Evolutionary conservation across 2,888 invertebrate genomes (phyloP), one percentile per base, ranked within the genome.

Genomic region (Apantesis nais): DNA sequence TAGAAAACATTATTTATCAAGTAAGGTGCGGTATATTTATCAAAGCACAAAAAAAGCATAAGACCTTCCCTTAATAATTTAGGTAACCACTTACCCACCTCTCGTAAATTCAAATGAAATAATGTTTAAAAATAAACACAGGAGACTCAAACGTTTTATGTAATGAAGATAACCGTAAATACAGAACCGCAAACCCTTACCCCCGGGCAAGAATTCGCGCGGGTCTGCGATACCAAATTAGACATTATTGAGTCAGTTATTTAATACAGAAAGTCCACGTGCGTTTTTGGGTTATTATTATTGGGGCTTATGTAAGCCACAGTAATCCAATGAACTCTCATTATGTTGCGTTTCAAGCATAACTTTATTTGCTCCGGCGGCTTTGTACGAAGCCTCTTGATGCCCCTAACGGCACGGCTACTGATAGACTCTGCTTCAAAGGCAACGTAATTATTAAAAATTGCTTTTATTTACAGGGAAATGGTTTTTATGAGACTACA

Each of bases 281-380:
- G 92, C 93, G 92, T 94, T 94, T 94, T 93, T 92, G 93, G 83
- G 90, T 93, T 93, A 92, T 93, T 93, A 93, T 94, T 94, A 92
- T 93, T 92, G 89, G 88, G 90, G 93, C 89, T 89, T 90, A 88
- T 79, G 82, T 89, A 90, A 90, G 89, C 91, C 84, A 82, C 77
- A 81, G 84, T 94, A 95, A 95, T 95, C 95, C 94, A 93, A 94
- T 94, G 92, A 92, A 93, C 88, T 92, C 92, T 93, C 92, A 93
- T 94, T 94, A 94, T 86, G 72, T 86, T 83, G 89, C 93, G 93
- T 92, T 93, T 90, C 86, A 88, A 88, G 84, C 85, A 87, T 82
- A 91, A 92, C 89, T 89, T 94, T 95, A 93, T 94, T 94, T 95
- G 92, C 91, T 90, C 85, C 78, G 83, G 87, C 82, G 88, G 93